Percentiles rank a stretch among this genome's conserved stretches.
Evolutionary conservation across 1,140 invertebrate genomes (phyloP).

Genomic region (Apis dorsata): DNA sequence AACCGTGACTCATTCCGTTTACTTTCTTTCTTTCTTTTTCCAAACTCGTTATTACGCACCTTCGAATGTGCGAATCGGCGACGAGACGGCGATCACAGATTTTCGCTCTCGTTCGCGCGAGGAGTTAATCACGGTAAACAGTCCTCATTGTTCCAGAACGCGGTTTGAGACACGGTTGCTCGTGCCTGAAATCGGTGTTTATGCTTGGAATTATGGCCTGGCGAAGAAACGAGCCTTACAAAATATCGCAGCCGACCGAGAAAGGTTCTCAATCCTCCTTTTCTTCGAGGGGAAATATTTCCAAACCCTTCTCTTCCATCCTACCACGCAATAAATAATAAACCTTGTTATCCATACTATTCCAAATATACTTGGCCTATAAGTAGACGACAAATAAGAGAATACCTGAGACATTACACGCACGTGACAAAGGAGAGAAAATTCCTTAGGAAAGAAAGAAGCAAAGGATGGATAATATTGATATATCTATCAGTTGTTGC

Average conservation of each 20-base stretch:
- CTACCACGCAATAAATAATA: too few relatives aligned
- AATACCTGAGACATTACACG: too few relatives aligned
- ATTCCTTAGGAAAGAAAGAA: too few relatives aligned
- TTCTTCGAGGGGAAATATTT: too few relatives aligned
- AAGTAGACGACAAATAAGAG: too few relatives aligned
- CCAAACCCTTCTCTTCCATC: too few relatives aligned
- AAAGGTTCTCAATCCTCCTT: constrained; percentile 61
- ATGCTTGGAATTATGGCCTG: constrained; percentile 72
- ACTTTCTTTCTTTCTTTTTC: constrained; percentile 43
- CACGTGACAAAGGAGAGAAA: too few relatives aligned
- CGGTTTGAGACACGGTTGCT: constrained; percentile 41
- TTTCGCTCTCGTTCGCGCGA: constrained; percentile 61
- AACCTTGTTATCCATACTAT: too few relatives aligned
- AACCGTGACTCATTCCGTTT: constrained; percentile 31
- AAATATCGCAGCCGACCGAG: constrained; percentile 61
- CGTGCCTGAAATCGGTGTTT: constrained; percentile 74
- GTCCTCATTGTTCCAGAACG: constrained; percentile 62
- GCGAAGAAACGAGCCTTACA: constrained; percentile 67
- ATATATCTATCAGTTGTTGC: constrained; percentile 50
- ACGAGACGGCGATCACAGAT: constrained; percentile 49
- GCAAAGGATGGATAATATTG: constrained; percentile 26
- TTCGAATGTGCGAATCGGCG: constrained; percentile 58
- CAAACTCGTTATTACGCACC: not conserved
- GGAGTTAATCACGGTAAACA: constrained; percentile 68
- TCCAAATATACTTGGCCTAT: too few relatives aligned